Evolutionary conservation across 2,797 vertebrate species (phyloP).

Genomic region (Helostoma temminkii): DNA sequence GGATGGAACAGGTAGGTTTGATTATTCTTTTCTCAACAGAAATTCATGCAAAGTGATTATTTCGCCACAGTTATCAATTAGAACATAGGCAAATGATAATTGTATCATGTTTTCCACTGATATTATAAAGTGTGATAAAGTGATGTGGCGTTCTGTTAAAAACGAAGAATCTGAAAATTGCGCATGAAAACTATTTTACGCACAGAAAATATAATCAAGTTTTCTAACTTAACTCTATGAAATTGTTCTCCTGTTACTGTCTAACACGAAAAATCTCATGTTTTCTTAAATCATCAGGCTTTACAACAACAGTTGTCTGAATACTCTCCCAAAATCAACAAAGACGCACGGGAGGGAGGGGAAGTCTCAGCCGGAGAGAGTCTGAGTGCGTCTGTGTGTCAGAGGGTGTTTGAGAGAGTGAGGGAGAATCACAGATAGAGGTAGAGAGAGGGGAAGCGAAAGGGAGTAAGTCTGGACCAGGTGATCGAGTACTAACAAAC

Average conservation of each 20-base stretch:
- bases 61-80: background rate
- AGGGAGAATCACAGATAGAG: constrained; percentile 72
- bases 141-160: constrained; percentile 7
- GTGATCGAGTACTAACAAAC: constrained; percentile 85
- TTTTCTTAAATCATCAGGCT: constrained; percentile 74
- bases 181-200: constrained; percentile 64
- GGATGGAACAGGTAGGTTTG: constrained; percentile 89
- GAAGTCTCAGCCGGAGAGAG: constrained; percentile 70
- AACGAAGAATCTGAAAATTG: constrained; percentile 27
- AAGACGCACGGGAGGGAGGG: constrained; percentile 79
- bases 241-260: background rate
- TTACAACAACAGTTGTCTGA: constrained; percentile 73
- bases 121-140: constrained; percentile 22
- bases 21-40: constrained; percentile 20
- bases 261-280: constrained; percentile 33
- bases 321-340: constrained; percentile 76
- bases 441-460: constrained; percentile 64
- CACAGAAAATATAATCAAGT: constrained; percentile 24
- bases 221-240: constrained; percentile 3
- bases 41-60: constrained; percentile 20
- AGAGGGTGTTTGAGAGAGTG: constrained; percentile 77
- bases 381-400: constrained; percentile 72
- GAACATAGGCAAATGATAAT: background rate
- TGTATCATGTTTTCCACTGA: background rate
- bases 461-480: constrained; percentile 81